Conservation (phyloP, 2,888 invertebrate species). For the Apotomis turbidana region DNA sequence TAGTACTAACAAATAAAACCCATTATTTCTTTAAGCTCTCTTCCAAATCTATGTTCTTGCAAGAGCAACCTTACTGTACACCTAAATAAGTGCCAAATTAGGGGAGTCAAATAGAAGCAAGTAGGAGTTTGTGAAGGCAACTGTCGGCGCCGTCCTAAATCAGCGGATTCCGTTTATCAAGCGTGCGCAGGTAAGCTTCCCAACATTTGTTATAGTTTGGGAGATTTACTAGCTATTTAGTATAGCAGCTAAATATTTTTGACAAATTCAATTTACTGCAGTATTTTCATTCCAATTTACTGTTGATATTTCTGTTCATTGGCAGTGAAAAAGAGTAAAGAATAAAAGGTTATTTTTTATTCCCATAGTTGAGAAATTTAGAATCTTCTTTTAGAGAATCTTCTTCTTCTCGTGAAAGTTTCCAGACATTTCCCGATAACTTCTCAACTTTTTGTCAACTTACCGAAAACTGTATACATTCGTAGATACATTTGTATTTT, state of each 20-base stretch:
- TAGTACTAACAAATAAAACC: conserved; percentile 1
- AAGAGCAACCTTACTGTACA: neutral
- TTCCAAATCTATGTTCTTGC: neutral
- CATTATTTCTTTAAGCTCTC: neutral
- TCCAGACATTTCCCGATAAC: too few species aligned
- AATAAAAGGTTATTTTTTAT: too few species aligned
- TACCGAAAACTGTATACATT: too few species aligned
- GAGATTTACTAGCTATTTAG: conserved; percentile 14
- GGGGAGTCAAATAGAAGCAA: neutral
- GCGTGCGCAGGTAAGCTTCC: conserved; percentile 47
- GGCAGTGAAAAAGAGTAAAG: neutral
- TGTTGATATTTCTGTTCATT: neutral
- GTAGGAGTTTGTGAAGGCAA: conserved; percentile 8
- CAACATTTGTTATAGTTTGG: conserved; percentile 27
- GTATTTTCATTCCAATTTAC: neutral
- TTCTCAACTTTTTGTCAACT: too few species aligned
- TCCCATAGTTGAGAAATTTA: neutral
- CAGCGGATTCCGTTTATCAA: conserved; percentile 56
- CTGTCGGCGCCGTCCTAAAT: conserved; percentile 48
- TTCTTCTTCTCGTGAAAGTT: too few species aligned
- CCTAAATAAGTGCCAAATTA: neutral
- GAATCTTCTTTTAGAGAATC: too few species aligned
- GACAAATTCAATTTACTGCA: conserved; percentile 2
- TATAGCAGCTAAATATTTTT: neutral
- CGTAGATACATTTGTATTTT: too few species aligned